Evolutionary conservation across 2,888 invertebrate genomes (phyloP).

Genomic region (Ceratothoa steindachneri): DNA sequence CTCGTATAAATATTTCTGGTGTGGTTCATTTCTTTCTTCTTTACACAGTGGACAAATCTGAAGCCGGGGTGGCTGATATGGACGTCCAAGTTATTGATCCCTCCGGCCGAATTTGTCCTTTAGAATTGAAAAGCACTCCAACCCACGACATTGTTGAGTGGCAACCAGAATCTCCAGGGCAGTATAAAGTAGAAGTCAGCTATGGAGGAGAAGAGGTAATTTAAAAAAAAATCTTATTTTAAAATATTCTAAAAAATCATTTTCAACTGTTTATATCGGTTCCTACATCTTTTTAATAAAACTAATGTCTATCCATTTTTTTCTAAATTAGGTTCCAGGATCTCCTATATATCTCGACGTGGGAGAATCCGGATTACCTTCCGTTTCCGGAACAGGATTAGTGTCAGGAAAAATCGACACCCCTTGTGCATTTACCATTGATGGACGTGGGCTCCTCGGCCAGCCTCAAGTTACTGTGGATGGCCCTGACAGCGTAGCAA

Average conservation of each 20-base stretch:
- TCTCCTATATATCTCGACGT: conserved; percentile 61
- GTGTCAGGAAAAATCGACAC: conserved; percentile 57
- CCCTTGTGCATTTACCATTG: conserved; percentile 59
- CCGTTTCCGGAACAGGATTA: conserved; percentile 62
- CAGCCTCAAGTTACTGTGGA: conserved; percentile 57
- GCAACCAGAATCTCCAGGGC: conserved; percentile 77
- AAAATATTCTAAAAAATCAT: not conserved
- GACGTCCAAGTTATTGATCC: conserved; percentile 85
- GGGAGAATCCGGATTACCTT: conserved; percentile 60
- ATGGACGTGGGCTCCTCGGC: conserved; percentile 56
- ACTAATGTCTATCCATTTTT: too few species aligned
- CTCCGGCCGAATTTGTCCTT: conserved; percentile 73
- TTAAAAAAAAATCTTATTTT: not conserved
- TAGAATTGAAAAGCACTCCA: conserved; percentile 62
- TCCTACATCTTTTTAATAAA: too few species aligned
- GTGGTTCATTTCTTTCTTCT: too few species aligned
- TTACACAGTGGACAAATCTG: conserved; percentile 69
- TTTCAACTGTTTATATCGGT: not conserved
- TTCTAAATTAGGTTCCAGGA: conserved; percentile 49
- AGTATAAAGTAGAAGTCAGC: conserved; percentile 62
- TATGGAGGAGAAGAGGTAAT: conserved; percentile 60
- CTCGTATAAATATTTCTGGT: too few species aligned
- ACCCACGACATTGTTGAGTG: conserved; percentile 74
- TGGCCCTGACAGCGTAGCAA: conserved; percentile 62
- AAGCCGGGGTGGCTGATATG: conserved; percentile 77